phyloP scores from a whole-genome alignment of 2,797 vertebrate genomes.

The Eutrigla gurnardus region DNA sequence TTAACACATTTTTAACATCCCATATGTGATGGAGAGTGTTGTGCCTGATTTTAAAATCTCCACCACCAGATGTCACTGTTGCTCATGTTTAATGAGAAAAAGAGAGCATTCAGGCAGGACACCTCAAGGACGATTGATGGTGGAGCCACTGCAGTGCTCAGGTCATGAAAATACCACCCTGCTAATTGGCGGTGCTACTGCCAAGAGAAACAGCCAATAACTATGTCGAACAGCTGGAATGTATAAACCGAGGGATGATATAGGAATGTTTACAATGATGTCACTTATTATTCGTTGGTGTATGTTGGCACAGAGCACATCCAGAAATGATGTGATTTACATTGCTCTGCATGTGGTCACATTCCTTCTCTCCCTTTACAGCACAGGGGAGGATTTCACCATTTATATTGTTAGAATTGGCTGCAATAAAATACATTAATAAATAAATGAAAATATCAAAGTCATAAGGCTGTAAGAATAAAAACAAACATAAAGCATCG shows the following conservation, averaged over 20 bases:
- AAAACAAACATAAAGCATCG: neutral
- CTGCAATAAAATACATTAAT: neutral
- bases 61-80: constrained; percentile 70
- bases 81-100: constrained; percentile 21
- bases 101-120: constrained; percentile 3
- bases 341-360: constrained; percentile 43
- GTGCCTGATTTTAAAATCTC: accelerated
- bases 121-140: constrained; percentile 49
- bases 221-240: constrained; percentile 50
- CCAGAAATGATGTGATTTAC: constrained; percentile 32
- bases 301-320: constrained; percentile 43
- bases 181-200: constrained; percentile 13
- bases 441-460: neutral
- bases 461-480: neutral
- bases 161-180: constrained; percentile 35
- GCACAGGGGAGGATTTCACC: constrained; percentile 4
- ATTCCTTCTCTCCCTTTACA: constrained; percentile 27
- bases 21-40: neutral
- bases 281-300: constrained; percentile 20
- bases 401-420: neutral
- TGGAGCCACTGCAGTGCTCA: constrained; percentile 24
- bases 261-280: constrained; percentile 24
- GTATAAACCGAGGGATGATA: constrained; percentile 19
- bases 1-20: neutral
- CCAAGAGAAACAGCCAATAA: constrained; percentile 28